Percentiles rank a stretch among this genome's conserved stretches.
These are phyloP conservation scores for Rhinoraja longicauda DNA, from an alignment of 2,797 vertebrate species.

Conservation along the genomic window DNA sequence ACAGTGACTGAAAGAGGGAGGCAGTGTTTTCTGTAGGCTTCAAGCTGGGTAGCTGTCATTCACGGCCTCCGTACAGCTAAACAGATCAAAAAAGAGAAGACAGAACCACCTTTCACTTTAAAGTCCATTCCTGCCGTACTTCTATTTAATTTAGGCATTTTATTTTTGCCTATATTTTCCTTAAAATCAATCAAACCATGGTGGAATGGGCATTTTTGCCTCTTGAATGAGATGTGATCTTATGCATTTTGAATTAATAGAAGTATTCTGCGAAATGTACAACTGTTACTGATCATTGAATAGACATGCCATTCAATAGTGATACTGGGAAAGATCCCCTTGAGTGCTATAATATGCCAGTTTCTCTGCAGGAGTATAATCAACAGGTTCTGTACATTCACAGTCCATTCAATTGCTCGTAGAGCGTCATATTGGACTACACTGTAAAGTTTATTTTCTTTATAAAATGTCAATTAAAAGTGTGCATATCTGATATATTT, in stretches of 20 bases:
- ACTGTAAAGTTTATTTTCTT: not conserved
- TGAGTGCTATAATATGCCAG: slow-evolving; percentile 18
- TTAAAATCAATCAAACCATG: slow-evolving; percentile 42
- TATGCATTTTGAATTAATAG: not conserved
- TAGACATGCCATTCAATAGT: not conserved
- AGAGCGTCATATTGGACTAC: not conserved
- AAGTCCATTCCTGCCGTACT: slow-evolving; percentile 58
- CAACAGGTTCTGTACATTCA: slow-evolving; percentile 32
- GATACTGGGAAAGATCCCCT: not conserved
- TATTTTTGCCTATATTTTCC: slow-evolving; percentile 45
- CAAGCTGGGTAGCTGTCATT: slow-evolving; percentile 75
- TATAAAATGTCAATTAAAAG: slow-evolving; percentile 15
- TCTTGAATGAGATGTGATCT: not conserved
- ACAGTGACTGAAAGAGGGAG: slow-evolving; percentile 69
- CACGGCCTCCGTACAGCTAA: slow-evolving; percentile 59
- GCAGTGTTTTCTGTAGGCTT: slow-evolving; percentile 64
- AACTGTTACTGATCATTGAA: slow-evolving; percentile 29
- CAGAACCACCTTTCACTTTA: slow-evolving; percentile 67
- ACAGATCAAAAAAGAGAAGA: slow-evolving; percentile 62
- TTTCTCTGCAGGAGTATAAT: slow-evolving; percentile 35
- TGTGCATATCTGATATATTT: not conserved
- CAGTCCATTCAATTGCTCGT: not conserved
- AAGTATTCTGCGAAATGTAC: not conserved
- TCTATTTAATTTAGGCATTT: slow-evolving; percentile 29
- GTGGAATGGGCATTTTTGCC: not conserved